Conservation (phyloP, 2,797 vertebrate genomes). For the Florisuga fusca region DNA sequence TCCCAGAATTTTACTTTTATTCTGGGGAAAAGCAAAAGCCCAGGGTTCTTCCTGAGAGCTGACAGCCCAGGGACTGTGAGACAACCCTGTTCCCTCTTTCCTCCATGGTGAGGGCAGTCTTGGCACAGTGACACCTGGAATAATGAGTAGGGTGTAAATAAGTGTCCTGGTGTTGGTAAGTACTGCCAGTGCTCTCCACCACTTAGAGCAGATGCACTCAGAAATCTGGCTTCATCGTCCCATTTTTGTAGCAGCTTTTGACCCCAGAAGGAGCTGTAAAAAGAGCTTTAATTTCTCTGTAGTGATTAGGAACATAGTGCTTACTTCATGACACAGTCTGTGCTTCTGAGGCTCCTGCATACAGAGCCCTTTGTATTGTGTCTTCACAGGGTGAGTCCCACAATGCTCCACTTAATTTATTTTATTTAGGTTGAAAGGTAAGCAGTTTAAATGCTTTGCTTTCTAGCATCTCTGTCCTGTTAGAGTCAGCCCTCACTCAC, state of each 20-base stretch:
- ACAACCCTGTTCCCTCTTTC: not conserved
- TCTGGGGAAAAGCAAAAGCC: not conserved
- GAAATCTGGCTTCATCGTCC: not conserved
- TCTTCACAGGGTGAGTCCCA: not conserved
- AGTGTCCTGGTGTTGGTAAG: not conserved
- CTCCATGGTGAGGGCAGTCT: not conserved
- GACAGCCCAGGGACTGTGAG: not conserved
- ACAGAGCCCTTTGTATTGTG: not conserved
- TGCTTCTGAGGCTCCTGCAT: conserved; percentile 4
- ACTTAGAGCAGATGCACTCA: not conserved
- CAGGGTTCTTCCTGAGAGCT: not conserved
- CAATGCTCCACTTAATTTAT: not conserved
- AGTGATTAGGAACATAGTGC: not conserved
- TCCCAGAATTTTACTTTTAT: not conserved
- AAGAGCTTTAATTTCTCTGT: not conserved
- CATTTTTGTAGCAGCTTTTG: not conserved
- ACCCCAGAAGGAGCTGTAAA: not conserved
- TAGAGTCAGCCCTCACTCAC: not conserved
- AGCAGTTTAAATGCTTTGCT: conserved; percentile 55
- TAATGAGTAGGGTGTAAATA: not conserved
- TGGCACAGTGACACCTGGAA: not conserved
- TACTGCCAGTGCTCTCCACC: not conserved
- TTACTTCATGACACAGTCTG: not conserved
- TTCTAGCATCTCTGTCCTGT: conserved; percentile 23
- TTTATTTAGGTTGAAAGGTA: conserved; percentile 37